A percentile compares a stretch with the other conserved stretches of the same genome.
phyloP scores from a whole-genome alignment of 2,797 vertebrate genomes.

The Liasis olivaceus region DNA sequence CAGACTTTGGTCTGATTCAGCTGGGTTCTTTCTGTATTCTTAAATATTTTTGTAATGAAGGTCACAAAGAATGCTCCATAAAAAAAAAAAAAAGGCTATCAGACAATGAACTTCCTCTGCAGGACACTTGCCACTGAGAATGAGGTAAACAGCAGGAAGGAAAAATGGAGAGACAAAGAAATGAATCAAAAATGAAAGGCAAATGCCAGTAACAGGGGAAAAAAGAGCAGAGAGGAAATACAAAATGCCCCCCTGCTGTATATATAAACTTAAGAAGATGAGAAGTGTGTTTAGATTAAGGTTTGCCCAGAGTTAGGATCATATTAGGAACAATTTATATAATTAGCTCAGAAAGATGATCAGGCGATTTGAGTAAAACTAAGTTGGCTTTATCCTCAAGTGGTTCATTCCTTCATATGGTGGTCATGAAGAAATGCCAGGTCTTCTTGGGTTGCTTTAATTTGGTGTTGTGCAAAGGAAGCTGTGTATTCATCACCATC shows the following conservation, averaged over 20 bases:
- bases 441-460: background rate
- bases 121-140: slow-evolving; percentile 12
- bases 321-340: background rate
- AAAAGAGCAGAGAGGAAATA: background rate
- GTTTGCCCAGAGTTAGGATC: background rate
- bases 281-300: background rate
- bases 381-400: background rate
- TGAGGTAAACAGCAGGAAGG: slow-evolving; percentile 19
- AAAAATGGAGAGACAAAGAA: slow-evolving; percentile 15
- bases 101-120: background rate
- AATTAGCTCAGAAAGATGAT: background rate
- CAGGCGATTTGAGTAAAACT: background rate
- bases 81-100: slow-evolving; percentile 14
- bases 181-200: background rate
- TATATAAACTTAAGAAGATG: too few relatives aligned
- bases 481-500: background rate
- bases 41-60: background rate
- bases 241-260: background rate
- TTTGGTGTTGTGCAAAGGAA: too few relatives aligned
- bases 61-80: background rate
- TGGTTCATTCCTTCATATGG: background rate
- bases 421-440: background rate
- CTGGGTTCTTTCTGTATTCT: background rate
- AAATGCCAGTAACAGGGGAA: background rate
- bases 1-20: background rate